Conservation (phyloP, 2,888 invertebrate species). For the Aporophyla nigra region DNA sequence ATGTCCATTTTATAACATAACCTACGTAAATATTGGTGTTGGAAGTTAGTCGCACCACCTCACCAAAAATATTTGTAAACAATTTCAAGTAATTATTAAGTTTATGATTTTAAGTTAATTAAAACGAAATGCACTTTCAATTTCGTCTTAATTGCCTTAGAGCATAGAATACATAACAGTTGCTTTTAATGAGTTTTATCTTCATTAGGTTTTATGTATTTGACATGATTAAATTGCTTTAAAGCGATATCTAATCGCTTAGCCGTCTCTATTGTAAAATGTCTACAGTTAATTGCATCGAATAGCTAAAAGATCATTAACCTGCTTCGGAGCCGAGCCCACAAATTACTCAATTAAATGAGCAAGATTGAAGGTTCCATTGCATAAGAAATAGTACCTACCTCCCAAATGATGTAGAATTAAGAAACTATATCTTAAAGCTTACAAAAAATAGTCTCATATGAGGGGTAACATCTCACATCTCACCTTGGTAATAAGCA, state of each 20-base stretch:
- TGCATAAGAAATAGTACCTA: background rate
- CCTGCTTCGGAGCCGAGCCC: slow-evolving; percentile 19
- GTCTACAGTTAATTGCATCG: background rate
- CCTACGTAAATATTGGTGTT: no score
- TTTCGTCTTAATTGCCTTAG: background rate
- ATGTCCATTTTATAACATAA: no score
- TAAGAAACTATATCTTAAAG: background rate
- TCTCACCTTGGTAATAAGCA: no score
- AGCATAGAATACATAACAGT: no score
- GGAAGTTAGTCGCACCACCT: no score
- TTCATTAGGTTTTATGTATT: background rate
- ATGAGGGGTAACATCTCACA: no score
- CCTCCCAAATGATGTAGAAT: background rate
- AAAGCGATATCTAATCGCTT: background rate
- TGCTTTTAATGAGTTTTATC: background rate
- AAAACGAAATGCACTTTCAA: background rate
- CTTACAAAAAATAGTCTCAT: no score
- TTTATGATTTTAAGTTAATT: no score
- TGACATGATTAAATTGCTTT: background rate
- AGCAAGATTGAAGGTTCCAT: slow-evolving; percentile 5
- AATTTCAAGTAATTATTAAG: no score
- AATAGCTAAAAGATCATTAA: slow-evolving; percentile 16
- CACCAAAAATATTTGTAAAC: no score
- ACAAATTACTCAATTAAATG: slow-evolving; percentile 14
- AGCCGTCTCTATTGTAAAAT: background rate